Evolutionary conservation across 1,140 invertebrate species (phyloP).

Genomic region (Sitophilus oryzae): DNA sequence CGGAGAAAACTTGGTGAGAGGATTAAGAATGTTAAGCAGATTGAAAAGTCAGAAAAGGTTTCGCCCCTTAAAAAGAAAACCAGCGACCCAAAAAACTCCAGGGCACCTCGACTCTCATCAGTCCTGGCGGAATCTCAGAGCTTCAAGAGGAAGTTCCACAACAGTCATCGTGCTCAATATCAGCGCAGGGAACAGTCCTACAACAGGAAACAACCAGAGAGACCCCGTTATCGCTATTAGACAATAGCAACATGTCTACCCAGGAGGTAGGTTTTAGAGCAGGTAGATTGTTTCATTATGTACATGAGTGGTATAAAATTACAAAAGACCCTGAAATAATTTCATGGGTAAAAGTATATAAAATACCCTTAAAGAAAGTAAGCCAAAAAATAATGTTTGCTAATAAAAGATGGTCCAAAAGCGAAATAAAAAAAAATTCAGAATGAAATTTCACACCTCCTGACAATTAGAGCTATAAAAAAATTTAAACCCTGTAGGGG

Average conservation of each 20-base stretch:
- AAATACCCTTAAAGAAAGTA: not conserved
- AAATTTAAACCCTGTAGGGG: no score
- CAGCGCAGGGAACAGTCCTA: not conserved
- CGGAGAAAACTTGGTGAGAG: not conserved
- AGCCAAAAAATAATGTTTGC: not conserved
- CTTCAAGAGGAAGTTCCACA: not conserved
- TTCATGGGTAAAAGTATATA: slow-evolving; percentile 3
- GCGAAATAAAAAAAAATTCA: no score
- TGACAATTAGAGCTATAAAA: no score
- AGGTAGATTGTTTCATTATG: not conserved
- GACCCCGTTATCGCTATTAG: not conserved
- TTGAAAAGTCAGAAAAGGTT: not conserved
- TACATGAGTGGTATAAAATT: not conserved
- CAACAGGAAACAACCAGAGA: not conserved
- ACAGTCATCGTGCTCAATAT: not conserved
- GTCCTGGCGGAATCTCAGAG: not conserved
- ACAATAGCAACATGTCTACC: not conserved
- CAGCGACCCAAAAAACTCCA: not conserved
- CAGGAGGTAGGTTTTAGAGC: slow-evolving; percentile 1
- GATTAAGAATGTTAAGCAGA: not conserved
- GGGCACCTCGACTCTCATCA: no score
- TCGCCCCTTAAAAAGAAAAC: not conserved
- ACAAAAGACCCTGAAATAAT: not conserved
- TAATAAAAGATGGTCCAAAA: no score
- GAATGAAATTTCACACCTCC: no score